Evolutionary conservation across 2,888 invertebrate genomes (phyloP), one percentile per base, ranked within the genome.

Genomic region (Dioctria rufipes): DNA sequence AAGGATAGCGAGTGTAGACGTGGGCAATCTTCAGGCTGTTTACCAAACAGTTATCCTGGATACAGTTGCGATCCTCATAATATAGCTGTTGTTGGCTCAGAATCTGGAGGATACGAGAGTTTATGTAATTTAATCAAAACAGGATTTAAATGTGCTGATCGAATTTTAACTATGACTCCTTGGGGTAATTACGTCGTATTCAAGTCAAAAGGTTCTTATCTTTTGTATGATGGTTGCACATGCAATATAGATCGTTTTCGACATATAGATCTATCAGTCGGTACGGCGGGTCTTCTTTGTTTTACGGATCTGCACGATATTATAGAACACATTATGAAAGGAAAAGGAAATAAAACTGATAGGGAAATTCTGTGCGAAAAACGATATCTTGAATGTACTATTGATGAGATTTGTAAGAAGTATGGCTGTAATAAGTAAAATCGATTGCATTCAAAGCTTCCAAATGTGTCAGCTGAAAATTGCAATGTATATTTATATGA

Each of bases 161-260:
- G 89, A 8, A 83, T 87, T 4, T 83, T 89, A 0, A 84, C 85
- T 0, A 86, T 89, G 85, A 88, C 89, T 1, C 88, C 88, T 3
- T 88, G 88, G 88, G 88, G 88, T 8, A 88, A 88, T 77, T 89
- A 87, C 83, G 86, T 88, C 0, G 85, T 87, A 2, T 89, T 89
- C 63, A 86, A 86, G 66, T 84, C 84, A 25, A 84, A 83, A 42
- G 79, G 82, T 46, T 49, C 67, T 1, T 88, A 85, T 82, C 86
- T 85, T 58, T 61, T 89, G 0, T 88, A 87, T 42, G 86, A 88
- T 81, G 89, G 89, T 5, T 89, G 89, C 77, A 88, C 87, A 5
- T 88, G 89, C 79, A 86, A 88, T 81, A 83, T 88, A n/a, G 85
- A 86, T 78, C 86, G 88, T 11, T 88, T 89, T 79, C 86, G 88